Percentiles rank a stretch among this genome's conserved stretches.
phyloP scores from a whole-genome alignment of 2,888 invertebrate genomes.

The Copidosoma aretas region DNA sequence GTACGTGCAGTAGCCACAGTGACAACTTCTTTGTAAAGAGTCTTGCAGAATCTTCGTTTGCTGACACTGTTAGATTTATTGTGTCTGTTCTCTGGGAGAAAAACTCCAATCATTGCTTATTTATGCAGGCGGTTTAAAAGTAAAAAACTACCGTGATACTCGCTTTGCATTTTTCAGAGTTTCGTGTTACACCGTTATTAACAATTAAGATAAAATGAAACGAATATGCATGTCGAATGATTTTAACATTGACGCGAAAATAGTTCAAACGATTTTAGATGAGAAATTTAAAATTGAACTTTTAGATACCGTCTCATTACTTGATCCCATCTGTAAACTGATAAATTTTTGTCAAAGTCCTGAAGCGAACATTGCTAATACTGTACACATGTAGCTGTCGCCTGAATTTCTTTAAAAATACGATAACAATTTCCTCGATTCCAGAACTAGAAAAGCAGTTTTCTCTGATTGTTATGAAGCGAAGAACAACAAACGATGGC shows the following conservation, averaged over 20 bases:
- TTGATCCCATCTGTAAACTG: neutral
- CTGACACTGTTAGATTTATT: neutral
- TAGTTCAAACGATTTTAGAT: neutral
- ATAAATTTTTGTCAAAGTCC: neutral
- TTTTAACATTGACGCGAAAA: neutral
- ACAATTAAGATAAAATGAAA: neutral
- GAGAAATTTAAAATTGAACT: neutral
- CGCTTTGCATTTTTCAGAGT: neutral
- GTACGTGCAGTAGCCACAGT: conserved; percentile 1
- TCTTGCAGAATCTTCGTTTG: neutral
- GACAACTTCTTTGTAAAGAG: neutral
- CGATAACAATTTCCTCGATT: neutral
- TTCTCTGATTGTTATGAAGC: neutral
- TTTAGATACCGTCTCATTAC: too few species aligned
- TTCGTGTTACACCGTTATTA: neutral
- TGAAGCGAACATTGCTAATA: neutral
- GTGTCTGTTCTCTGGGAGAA: neutral
- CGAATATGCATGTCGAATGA: neutral
- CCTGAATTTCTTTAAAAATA: neutral
- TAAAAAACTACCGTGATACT: conserved; percentile 1
- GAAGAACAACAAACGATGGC: too few species aligned
- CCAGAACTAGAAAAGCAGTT: neutral
- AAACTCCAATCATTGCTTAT: neutral
- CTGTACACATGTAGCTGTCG: neutral
- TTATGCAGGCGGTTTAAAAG: neutral